Conservation (phyloP, 2,113 vertebrate species). For the Pogonocichla stellata region DNA sequence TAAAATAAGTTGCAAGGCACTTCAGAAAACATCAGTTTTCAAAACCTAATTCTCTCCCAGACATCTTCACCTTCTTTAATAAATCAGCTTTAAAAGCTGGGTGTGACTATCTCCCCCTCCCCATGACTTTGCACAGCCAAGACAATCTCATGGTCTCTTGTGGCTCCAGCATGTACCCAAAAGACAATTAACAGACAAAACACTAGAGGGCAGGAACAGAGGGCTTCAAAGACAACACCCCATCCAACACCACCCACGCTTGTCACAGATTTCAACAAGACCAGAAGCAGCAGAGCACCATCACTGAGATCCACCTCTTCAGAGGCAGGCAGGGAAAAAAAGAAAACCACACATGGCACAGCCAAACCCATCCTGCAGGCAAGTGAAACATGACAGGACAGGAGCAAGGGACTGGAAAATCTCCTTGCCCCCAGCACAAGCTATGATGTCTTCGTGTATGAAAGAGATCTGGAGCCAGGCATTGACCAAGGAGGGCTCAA, state of each 20-base stretch:
- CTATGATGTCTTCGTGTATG: background rate
- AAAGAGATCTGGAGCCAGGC: background rate
- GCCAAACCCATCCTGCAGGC: background rate
- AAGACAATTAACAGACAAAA: background rate
- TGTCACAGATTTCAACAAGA: background rate
- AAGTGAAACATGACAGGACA: background rate
- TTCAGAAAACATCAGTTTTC: background rate
- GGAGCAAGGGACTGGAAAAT: background rate
- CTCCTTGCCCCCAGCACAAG: background rate
- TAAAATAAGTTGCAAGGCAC: background rate
- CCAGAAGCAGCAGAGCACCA: background rate
- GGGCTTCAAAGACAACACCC: background rate
- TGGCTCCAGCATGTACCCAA: rapidly evolving
- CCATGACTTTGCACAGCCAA: background rate
- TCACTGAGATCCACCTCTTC: background rate
- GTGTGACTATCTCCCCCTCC: background rate
- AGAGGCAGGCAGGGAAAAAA: background rate
- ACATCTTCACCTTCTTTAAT: background rate
- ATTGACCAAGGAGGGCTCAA: background rate
- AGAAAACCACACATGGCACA: background rate
- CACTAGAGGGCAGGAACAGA: background rate
- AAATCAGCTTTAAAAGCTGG: background rate
- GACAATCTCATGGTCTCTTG: background rate
- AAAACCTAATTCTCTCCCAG: background rate
- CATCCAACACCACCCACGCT: background rate